These are phyloP conservation scores for Lithobates sylvaticus DNA, from an alignment of 2,797 vertebrate genomes.

Conservation along the genomic window DNA sequence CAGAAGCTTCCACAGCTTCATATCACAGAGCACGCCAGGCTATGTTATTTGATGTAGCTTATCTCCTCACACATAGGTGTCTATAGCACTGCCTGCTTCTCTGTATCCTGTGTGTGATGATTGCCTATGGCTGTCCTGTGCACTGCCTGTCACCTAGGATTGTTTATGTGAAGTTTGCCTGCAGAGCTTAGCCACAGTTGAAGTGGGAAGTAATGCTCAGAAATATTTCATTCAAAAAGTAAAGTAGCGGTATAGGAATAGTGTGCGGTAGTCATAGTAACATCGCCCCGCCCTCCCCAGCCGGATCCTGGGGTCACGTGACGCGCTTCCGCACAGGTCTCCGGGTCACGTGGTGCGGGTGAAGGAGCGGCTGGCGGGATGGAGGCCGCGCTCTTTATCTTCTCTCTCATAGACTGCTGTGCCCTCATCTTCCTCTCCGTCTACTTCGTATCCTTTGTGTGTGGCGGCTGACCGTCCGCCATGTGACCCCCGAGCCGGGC, in stretches of 20 bases:
- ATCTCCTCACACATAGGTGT: neutral
- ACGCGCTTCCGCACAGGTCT: neutral
- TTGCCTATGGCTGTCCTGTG: no score
- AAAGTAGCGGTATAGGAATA: no score
- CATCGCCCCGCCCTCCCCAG: neutral
- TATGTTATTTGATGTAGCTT: no score
- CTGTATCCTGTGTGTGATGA: neutral
- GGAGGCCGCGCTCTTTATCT: constrained; percentile 93
- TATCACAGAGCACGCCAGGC: no score
- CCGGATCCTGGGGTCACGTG: neutral
- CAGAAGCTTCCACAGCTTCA: no score
- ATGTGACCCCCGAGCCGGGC: neutral
- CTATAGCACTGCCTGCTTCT: rapidly evolving
- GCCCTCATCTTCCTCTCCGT: constrained; percentile 93
- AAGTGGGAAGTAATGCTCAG: no score
- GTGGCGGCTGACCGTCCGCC: constrained; percentile 24
- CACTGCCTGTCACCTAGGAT: no score
- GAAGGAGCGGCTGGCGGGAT: constrained; percentile 68
- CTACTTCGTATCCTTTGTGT: constrained; percentile 92
- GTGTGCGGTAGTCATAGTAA: neutral
- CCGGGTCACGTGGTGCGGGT: constrained; percentile 28
- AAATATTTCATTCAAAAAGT: no score
- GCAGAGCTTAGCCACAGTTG: no score
- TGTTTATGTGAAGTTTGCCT: no score
- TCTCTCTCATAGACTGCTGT: constrained; percentile 93